A percentile compares a stretch with the other conserved stretches of the same genome.
Evolutionary conservation across 2,888 invertebrate genomes (phyloP).

Genomic region (Hirtodrosophila alboralis): DNA sequence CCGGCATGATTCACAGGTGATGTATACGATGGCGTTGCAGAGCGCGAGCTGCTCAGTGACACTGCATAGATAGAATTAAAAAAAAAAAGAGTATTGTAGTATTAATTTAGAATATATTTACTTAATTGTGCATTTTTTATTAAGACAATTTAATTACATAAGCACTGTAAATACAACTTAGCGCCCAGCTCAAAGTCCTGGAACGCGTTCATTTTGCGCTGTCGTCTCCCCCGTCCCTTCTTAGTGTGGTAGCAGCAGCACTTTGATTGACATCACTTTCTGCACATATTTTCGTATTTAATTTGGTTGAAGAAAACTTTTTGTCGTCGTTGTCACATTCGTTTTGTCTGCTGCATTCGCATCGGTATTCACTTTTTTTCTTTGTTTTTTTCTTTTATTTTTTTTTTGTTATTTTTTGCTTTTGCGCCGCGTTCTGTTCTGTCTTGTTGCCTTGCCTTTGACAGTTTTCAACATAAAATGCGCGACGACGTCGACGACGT

Average conservation of each 20-base stretch:
- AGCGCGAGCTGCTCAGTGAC: conserved; percentile 95
- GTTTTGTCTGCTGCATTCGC: conserved; percentile 75
- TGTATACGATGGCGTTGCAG: conserved; percentile 95
- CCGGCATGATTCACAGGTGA: conserved; percentile 89
- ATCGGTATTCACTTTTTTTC: conserved; percentile 67
- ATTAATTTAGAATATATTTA: too few species aligned
- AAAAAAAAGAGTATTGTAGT: not conserved
- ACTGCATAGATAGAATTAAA: conserved; percentile 85
- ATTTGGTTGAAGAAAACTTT: conserved; percentile 55
- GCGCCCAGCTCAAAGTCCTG: conserved; percentile 82
- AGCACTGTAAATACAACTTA: conserved; percentile 83
- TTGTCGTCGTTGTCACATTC: conserved; percentile 76
- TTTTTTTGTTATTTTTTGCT: conserved; percentile 33
- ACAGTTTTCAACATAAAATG: conserved; percentile 78
- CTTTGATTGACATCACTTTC: conserved; percentile 59
- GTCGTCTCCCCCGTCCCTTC: conserved; percentile 15
- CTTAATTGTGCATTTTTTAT: not conserved
- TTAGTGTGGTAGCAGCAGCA: conserved; percentile 24
- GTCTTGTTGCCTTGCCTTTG: conserved; percentile 69
- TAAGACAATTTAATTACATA: conserved; percentile 74
- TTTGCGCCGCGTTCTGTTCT: conserved; percentile 53
- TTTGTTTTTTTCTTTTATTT: conserved; percentile 31
- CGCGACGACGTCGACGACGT: conserved; percentile 49
- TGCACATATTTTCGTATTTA: conserved; percentile 63
- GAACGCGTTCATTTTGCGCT: conserved; percentile 73